A percentile compares a stretch with the other conserved stretches of the same genome.
Conservation (phyloP, 1,140 invertebrate genomes). For the Asbolus verrucosus region DNA sequence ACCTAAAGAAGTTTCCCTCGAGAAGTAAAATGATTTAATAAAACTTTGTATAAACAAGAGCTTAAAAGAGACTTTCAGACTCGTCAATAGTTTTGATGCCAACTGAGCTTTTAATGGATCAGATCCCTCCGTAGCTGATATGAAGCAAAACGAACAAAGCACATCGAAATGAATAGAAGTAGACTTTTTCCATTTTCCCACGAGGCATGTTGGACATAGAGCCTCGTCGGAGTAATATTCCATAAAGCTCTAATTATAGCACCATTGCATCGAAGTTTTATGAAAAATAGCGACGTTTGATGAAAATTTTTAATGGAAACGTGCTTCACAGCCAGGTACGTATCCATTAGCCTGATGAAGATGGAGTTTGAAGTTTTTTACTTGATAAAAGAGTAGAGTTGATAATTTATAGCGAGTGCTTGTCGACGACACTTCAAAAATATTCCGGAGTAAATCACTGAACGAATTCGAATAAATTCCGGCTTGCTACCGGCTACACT, state of each 20-base stretch:
- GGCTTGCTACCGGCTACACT: conserved; percentile 21
- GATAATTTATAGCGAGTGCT: background rate
- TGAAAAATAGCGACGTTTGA: background rate
- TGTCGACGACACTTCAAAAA: too few species aligned
- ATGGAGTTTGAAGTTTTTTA: conserved; percentile 5
- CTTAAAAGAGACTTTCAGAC: background rate
- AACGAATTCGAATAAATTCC: conserved; percentile 29
- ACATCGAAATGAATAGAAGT: too few species aligned
- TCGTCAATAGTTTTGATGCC: background rate
- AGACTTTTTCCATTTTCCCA: too few species aligned
- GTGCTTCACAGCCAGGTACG: conserved; percentile 14
- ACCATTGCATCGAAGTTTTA: conserved; percentile 11
- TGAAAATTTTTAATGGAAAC: conserved; percentile 42
- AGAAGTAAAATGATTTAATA: too few species aligned
- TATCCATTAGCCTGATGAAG: conserved; percentile 38
- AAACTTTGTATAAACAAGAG: too few species aligned
- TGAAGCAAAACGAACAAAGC: too few species aligned
- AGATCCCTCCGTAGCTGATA: too few species aligned
- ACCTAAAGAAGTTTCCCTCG: too few species aligned
- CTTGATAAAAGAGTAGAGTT: background rate
- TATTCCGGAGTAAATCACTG: conserved; percentile 27
- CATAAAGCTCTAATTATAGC: conserved; percentile 24
- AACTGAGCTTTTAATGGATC: background rate
- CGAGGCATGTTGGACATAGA: too few species aligned
- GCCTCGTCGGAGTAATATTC: background rate